Percentiles rank a stretch among this genome's conserved stretches.
Evolutionary conservation across 2,113 vertebrate species (phyloP).

Genomic region (Gymnogyps californianus): DNA sequence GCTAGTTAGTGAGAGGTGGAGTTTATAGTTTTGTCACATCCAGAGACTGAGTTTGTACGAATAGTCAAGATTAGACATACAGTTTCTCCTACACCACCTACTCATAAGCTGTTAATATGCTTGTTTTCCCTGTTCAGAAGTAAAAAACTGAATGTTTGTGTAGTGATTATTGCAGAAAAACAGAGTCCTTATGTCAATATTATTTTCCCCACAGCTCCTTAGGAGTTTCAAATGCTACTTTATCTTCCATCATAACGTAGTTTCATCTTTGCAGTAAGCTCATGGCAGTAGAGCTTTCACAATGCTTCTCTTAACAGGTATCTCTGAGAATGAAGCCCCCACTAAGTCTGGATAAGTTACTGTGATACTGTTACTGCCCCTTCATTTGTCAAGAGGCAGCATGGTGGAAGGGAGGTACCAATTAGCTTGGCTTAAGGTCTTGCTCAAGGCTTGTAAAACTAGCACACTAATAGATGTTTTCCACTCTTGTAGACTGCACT

Average conservation of each 20-base stretch:
- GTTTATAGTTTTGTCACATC: neutral
- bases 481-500: conserved; percentile 58
- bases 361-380: neutral
- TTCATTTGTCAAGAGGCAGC: neutral
- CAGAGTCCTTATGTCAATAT: conserved; percentile 34
- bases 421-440: neutral
- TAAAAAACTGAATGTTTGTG: neutral
- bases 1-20: neutral
- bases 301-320: neutral
- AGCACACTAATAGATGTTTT: neutral
- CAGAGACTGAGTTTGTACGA: neutral
- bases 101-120: conserved; percentile 42
- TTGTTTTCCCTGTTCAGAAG: conserved; percentile 28
- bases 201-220: neutral
- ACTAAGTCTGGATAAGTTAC: neutral
- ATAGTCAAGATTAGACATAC: neutral
- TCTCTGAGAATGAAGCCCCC: neutral
- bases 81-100: conserved; percentile 51
- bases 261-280: neutral
- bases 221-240: neutral
- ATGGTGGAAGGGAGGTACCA: neutral
- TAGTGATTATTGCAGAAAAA: conserved; percentile 13
- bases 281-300: neutral
- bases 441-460: neutral
- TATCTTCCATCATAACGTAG: neutral